Conservation (phyloP, 1,140 invertebrate species). For the Sinonovacula constricta region DNA sequence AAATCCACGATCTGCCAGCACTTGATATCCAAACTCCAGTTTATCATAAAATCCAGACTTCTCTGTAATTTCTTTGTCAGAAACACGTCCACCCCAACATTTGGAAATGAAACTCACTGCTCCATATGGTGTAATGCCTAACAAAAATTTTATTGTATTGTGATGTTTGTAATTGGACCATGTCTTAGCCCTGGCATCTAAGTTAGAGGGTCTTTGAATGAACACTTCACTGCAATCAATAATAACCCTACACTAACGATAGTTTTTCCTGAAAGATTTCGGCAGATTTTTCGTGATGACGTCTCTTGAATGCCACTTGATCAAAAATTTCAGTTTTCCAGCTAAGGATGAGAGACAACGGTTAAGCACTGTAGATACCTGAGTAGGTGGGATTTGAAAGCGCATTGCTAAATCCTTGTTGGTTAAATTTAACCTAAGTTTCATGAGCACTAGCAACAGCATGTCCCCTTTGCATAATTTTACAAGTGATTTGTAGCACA, state of each 20-base stretch:
- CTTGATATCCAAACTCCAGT: constrained; percentile 9
- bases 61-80: constrained; percentile 39
- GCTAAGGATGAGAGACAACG: not conserved
- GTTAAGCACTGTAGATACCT: not conserved
- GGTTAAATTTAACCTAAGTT: not conserved
- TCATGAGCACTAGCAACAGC: not conserved
- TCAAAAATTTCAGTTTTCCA: not conserved
- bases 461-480: not conserved
- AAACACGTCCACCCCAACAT: constrained; percentile 45
- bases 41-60: constrained; percentile 36
- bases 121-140: constrained; percentile 44
- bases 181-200: not conserved
- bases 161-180: constrained; percentile 6
- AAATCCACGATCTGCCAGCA: constrained; percentile 44
- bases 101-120: constrained; percentile 43
- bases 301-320: not conserved
- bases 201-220: not conserved
- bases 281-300: not conserved
- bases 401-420: not conserved
- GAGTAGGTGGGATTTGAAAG: not conserved
- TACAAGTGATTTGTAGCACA: not conserved
- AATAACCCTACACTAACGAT: not conserved
- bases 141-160: not conserved
- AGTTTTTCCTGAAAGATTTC: not conserved
- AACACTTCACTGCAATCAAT: not conserved